Percentiles rank a stretch among this genome's conserved stretches.
Conservation (phyloP, 2,888 invertebrate genomes). For the Embidobia sp. region DNA sequence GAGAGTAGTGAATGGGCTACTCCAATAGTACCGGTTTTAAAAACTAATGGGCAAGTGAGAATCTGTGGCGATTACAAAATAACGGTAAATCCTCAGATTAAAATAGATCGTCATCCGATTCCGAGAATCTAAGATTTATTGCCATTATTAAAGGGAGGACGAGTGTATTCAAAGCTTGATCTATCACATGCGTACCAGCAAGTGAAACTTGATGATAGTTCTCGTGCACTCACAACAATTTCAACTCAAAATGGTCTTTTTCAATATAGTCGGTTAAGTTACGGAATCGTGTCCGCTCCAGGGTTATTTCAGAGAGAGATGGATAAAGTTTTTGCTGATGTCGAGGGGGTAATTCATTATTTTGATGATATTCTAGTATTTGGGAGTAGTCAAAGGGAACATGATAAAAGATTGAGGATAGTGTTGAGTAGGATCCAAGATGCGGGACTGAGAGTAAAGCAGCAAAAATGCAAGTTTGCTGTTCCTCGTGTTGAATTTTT, state of each 20-base stretch:
- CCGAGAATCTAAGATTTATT: constrained; percentile 70
- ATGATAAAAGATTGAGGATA: constrained; percentile 65
- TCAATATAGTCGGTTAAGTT: constrained; percentile 69
- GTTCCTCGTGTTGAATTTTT: constrained; percentile 70
- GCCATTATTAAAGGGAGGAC: constrained; percentile 54
- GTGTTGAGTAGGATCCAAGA: constrained; percentile 44
- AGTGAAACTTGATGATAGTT: constrained; percentile 70
- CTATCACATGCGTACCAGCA: constrained; percentile 74
- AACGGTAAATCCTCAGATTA: constrained; percentile 68
- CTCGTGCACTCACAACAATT: constrained; percentile 68
- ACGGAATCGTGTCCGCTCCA: constrained; percentile 75
- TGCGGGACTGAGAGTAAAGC: constrained; percentile 61
- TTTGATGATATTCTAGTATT: constrained; percentile 72
- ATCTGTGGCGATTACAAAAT: constrained; percentile 69
- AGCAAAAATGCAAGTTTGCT: constrained; percentile 71
- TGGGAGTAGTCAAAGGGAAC: constrained; percentile 60
- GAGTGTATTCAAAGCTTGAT: constrained; percentile 68
- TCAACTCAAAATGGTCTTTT: constrained; percentile 68
- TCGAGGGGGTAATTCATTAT: constrained; percentile 60
- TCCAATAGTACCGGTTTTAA: constrained; percentile 8
- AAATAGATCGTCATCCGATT: constrained; percentile 68
- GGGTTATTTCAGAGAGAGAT: constrained; percentile 74
- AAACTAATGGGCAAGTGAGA: constrained; percentile 38
- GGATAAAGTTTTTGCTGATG: constrained; percentile 70
- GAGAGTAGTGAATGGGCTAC: constrained; percentile 23